Evolutionary conservation across 2,113 vertebrate species (phyloP), one percentile per base, ranked within the genome.

Genomic region (Saguinus midas): DNA sequence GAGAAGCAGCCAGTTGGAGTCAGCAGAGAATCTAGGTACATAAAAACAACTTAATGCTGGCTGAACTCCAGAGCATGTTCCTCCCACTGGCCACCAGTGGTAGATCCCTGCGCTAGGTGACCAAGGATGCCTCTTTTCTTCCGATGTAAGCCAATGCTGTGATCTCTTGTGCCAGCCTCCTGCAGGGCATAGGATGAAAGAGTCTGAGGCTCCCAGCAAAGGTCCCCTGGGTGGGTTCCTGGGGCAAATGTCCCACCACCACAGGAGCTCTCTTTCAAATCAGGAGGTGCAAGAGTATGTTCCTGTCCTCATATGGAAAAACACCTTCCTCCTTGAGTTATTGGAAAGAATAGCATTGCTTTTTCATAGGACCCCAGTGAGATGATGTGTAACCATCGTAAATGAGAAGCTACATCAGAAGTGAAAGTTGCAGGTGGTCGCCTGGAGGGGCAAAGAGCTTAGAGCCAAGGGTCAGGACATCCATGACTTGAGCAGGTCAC

Each of bases 1-100:
- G 80, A 57, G 55, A 82, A 40, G 37, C 50, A 32, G 55, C 66
- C 21, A 20, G 18, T 68, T 21, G 43, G 64, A 43, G 21, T n/a
- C 64, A 6, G 40, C 13, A 43, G 45, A 87, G 55, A 8, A 12
- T 32, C n/a, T 9, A 3, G 83, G 40, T 20, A 1, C 6, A 1
- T 20, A 32, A 21, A 14, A 35, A 10, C n/a, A 21, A 2, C 18
- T 5, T 40, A 20, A 29, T 0, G 8, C 76, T 82, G 82, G 43
- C 43, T 7, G 1, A 35, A 25, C 48, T 17, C 25, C 27, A 14
- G 25, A 55, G 27, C 2, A 0, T 5, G 8, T n/a, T 66, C 64
- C 57, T 66, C 45, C 72, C 21, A 0, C 48, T 2, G 61, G 16
- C 35, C 35, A 9, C n/a, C 21, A 58, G 20, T 10, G 32, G 23